These are phyloP conservation scores for Malacosoma neustria DNA, from an alignment of 2,888 invertebrate genomes.

Conservation along the genomic window DNA sequence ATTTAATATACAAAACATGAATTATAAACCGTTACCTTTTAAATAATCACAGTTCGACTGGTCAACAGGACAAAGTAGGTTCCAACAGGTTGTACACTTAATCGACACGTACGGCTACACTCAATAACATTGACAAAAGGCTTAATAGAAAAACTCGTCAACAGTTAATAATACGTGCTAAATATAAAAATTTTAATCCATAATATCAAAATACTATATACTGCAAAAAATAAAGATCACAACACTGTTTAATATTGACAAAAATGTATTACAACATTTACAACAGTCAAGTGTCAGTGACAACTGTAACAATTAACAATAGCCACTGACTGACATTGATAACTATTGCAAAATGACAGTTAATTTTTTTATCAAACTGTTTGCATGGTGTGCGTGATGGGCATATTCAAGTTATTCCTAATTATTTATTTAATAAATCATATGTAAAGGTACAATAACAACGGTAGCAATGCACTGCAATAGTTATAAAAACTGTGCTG, in stretches of 20 bases:
- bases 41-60: constrained; percentile 53
- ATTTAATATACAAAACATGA: constrained; percentile 13
- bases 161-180: constrained; percentile 27
- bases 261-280: too few species aligned
- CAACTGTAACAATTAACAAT: too few species aligned
- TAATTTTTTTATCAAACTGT: too few species aligned
- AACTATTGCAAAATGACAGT: too few species aligned
- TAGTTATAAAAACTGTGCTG: too few species aligned
- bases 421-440: too few species aligned
- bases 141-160: constrained; percentile 38
- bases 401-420: too few species aligned
- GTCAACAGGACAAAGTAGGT: constrained; percentile 61
- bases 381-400: too few species aligned
- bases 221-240: constrained; percentile 59
- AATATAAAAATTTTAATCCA: constrained; percentile 35
- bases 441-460: too few species aligned
- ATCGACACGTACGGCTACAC: constrained; percentile 39
- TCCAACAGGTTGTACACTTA: constrained; percentile 36
- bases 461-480: too few species aligned
- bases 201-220: constrained; percentile 46
- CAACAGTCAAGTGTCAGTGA: too few species aligned
- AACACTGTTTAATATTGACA: constrained; percentile 28
- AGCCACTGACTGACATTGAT: too few species aligned
- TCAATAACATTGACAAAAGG: constrained; percentile 37
- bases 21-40: constrained; percentile 61